Conservation (phyloP, 2,113 vertebrate genomes). For the Semnornis frantzii region DNA sequence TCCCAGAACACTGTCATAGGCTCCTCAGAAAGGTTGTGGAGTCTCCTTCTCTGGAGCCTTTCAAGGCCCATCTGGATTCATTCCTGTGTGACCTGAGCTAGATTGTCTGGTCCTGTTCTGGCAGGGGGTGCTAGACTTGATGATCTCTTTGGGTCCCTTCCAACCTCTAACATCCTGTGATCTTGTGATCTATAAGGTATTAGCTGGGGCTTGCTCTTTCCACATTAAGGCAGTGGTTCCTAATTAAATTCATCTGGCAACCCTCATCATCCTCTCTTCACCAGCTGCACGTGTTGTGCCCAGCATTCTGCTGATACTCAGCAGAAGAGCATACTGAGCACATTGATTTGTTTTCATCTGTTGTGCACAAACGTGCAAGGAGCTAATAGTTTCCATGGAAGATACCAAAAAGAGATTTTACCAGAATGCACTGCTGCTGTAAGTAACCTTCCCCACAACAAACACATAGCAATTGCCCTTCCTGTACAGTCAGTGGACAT, state of each 20-base stretch:
- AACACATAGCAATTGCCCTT: neutral
- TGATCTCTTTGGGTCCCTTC: too few species aligned
- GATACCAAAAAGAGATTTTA: constrained; percentile 14
- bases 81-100: too few species aligned
- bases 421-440: neutral
- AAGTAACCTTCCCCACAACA: constrained; percentile 30
- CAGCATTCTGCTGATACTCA: neutral
- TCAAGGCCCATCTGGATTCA: too few species aligned
- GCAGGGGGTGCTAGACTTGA: too few species aligned
- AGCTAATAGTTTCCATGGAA: neutral
- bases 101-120: too few species aligned
- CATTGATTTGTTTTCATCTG: neutral
- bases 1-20: too few species aligned
- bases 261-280: neutral
- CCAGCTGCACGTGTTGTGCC: neutral
- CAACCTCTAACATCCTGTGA: too few species aligned
- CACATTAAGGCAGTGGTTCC: neutral
- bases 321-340: neutral
- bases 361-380: neutral
- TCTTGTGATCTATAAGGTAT: neutral
- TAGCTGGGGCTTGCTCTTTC: neutral
- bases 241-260: neutral
- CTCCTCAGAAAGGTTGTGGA: too few species aligned
- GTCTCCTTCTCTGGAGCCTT: too few species aligned
- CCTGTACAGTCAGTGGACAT: neutral